Base-by-base conservation (phyloP, 2,797 vertebrate species). In the Amazona ochrocephala region DNA sequence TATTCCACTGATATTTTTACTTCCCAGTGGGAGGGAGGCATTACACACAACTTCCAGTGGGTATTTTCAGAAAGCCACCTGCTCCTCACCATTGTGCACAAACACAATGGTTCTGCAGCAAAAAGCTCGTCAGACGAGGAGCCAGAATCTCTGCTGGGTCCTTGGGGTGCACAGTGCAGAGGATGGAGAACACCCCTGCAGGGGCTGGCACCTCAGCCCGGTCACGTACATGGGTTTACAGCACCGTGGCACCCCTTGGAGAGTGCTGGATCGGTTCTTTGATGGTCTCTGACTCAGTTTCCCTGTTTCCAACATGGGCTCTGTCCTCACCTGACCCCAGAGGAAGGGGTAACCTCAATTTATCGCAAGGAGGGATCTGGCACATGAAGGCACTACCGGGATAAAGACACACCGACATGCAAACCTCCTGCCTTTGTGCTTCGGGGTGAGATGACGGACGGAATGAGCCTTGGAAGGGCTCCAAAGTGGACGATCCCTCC, bases 41-140 rank as follows among this genome's bases (percentile, higher is more conserved):
- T 93, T 84, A 91, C 90, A 96, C 90, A 94, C 81, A 58, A 74
- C 73, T 96, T 93, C 85, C 94, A 96, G 82, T 34, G 95, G 76
- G 92, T 95, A 93, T 96, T 96, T 96, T 95, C 95, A 95, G 94
- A 86, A 79, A 95, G 92, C 94, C 95, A 96, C 96, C 96, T 95
- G 96, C 90, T 95, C 92, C 92, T 94, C 45, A 1, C 56, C 84
- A 76, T 86, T 92, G 94, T 94, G 93, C 82, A 89, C 42, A 47
- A 78, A 74, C 84, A 78, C 90, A 80, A 91, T 77, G 90, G 80
- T 41, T 92, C 91, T 2, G 22, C 76, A 74, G 70, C 70, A 84
- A 71, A 77, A 92, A 66, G 22, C 84, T 72, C 7, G 4, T 76
- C 92, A 84, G 94, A 73, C 11, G 0, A 51, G 2, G 84, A 85